Evolutionary conservation across 2,888 invertebrate species (phyloP).

Genomic region (Pherbina coryleti): DNA sequence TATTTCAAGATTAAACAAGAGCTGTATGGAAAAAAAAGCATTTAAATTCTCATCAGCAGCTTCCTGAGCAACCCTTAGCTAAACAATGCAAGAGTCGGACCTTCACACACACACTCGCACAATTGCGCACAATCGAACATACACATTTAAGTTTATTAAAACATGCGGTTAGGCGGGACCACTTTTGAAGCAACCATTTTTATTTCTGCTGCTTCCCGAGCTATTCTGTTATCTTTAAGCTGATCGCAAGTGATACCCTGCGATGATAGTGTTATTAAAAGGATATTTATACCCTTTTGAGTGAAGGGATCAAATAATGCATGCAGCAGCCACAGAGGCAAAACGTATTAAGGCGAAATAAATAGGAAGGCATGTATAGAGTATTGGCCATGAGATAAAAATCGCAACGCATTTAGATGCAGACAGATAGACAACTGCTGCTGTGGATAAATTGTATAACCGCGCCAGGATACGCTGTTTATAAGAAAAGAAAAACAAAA

Average conservation of each 20-base stretch:
- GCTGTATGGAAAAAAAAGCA: no score
- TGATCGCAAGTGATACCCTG: slow-evolving; percentile 32
- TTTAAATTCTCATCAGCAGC: slow-evolving; percentile 8
- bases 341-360: background rate
- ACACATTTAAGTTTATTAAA: background rate
- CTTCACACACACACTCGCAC: no score
- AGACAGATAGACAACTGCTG: slow-evolving; percentile 29
- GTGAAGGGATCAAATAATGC: slow-evolving; percentile 6
- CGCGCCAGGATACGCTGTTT: background rate
- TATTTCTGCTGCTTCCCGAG: background rate
- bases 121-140: no score
- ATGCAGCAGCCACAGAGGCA: slow-evolving; percentile 10
- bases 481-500: background rate
- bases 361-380: background rate
- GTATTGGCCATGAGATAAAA: slow-evolving; percentile 14
- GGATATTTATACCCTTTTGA: slow-evolving; percentile 19
- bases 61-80: background rate
- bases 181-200: slow-evolving; percentile 21
- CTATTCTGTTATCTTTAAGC: slow-evolving; percentile 3
- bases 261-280: slow-evolving; percentile 12
- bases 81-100: background rate
- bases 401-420: slow-evolving; percentile 26
- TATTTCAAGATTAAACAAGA: no score
- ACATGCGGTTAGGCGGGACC: slow-evolving; percentile 28
- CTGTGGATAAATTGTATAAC: background rate